phyloP scores from a whole-genome alignment of 2,113 vertebrate species.

The Gasterosteus nipponicus region DNA sequence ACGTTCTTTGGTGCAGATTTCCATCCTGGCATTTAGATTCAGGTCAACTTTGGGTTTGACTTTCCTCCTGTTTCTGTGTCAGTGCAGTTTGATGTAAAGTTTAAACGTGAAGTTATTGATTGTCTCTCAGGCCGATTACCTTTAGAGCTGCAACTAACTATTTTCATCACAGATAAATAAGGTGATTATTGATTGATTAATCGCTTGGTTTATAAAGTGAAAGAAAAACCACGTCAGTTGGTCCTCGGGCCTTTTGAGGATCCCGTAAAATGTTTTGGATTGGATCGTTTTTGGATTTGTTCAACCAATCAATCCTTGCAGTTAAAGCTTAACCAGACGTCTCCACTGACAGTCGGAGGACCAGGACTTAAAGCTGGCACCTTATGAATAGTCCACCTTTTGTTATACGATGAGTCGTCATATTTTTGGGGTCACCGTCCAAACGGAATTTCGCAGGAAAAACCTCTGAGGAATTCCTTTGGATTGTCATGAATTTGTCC shows the following conservation, averaged over 20 bases:
- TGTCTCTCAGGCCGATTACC: not conserved
- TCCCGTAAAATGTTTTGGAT: not conserved
- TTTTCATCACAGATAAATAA: not conserved
- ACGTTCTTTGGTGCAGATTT: conserved; percentile 9
- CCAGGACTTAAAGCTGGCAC: not conserved
- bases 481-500: not conserved
- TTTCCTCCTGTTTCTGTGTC: not conserved
- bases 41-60: conserved; percentile 15
- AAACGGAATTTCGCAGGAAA: not conserved
- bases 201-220: not conserved
- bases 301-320: not conserved
- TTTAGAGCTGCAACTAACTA: not conserved
- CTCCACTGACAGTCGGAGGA: not conserved
- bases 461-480: not conserved
- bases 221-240: not conserved
- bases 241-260: not conserved
- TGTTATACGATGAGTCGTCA: not conserved
- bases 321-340: not conserved
- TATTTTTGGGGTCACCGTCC: not conserved
- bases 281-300: too few relatives aligned
- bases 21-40: conserved; percentile 8
- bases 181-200: not conserved
- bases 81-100: not conserved
- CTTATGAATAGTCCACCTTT: too few relatives aligned
- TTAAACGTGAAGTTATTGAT: not conserved